Evolutionary conservation across 2,888 invertebrate species (phyloP), one percentile per base, ranked within the genome.

Genomic region (Erebia ligea): DNA sequence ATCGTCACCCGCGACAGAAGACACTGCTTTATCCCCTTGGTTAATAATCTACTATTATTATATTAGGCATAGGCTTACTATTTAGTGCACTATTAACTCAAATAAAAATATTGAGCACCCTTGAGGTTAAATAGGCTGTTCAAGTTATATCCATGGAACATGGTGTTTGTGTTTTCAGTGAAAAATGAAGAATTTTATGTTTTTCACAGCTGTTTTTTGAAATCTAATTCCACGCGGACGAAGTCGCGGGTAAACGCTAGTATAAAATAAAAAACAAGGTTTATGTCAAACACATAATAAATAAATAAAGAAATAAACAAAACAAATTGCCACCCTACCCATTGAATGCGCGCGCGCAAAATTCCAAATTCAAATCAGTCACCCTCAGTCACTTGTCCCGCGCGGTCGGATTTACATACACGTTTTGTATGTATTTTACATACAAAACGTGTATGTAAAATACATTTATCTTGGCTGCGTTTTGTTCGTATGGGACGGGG

Each of bases 291-390:
- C 25, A 45, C 42, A n/a, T 66, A 21, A 9, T 19, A 40, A 10
- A 57, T 25, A 57, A 52, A 45, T 45, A 45, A 62, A 48, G 21
- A 62, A 48, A 66, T 54, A 57, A 66, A 76, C 72, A 73, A 72
- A 68, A 73, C 64, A 70, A 63, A 73, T 81, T 81, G 80, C 70
- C 82, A 84, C 83, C 84, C 83, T 80, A 84, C 78, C 81, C 82
- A 89, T 89, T 88, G 86, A 87, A 87, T 89, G 91, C 91, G 89
- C 89, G 73, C 68, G 88, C 89, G 88, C 88, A 82, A 77, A 84
- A 87, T 89, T 86, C 91, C 86, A 88, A 90, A 92, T 92, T 92
- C 91, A 92, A 92, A 92, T 92, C 91, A 90, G 88, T 91, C 87
- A 84, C 78, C 81, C 83, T 85, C 82, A 83, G 86, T 86, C 83